These are phyloP conservation scores for Porites lobata DNA, from an alignment of 92 coral and sea anemone genomes.

Conservation along the genomic window DNA sequence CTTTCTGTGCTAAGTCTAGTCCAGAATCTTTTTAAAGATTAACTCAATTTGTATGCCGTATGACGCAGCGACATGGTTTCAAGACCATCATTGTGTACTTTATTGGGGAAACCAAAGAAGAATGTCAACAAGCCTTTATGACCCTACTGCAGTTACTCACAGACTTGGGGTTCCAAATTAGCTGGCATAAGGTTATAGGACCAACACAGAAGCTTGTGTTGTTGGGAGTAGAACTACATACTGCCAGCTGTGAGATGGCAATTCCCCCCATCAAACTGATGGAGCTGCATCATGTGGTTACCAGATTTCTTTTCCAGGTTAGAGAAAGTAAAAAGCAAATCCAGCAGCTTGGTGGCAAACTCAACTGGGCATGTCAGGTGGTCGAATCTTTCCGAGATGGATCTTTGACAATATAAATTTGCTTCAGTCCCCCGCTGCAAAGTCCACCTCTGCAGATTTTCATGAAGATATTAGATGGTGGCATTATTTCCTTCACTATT, in stretches of 20 bases:
- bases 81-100: background rate
- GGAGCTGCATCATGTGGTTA: background rate
- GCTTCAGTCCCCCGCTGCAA: constrained; percentile 25
- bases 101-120: background rate
- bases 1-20: constrained; percentile 37
- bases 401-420: constrained; percentile 27
- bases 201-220: no score
- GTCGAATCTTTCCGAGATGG: constrained; percentile 7
- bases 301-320: background rate
- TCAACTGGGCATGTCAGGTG: constrained; percentile 40
- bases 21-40: background rate
- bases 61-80: background rate
- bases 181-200: background rate
- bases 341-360: constrained; percentile 36
- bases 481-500: background rate
- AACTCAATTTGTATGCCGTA: background rate
- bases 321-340: background rate
- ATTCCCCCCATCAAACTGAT: constrained; percentile 35
- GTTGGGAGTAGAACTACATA: constrained; percentile 47
- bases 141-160: background rate
- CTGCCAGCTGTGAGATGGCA: constrained; percentile 25
- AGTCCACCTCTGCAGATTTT: background rate
- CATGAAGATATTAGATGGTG: background rate
- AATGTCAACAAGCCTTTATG: background rate
- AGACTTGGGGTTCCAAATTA: background rate